Evolutionary conservation across 2,888 invertebrate genomes (phyloP), one percentile per base, ranked within the genome.

Genomic region (Gonocerus acuteangulatus): DNA sequence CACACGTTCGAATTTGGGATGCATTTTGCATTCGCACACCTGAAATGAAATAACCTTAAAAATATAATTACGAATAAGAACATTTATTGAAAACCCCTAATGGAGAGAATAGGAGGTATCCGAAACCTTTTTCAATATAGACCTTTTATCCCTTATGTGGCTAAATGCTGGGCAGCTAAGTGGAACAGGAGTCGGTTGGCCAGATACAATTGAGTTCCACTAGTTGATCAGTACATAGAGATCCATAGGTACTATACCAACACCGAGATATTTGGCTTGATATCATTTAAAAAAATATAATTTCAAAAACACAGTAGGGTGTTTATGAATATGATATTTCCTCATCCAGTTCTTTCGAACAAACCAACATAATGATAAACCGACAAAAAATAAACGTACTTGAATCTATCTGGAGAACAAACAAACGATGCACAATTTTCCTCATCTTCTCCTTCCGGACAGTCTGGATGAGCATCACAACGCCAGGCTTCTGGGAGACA

Each of bases 361-460:
- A 11, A 9, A 32, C 6, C 32, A 32, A 32, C 6, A 32, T 32
- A 32, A 32, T 6, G 11, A 32, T 32, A 32, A 32, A 32, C 11
- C 6, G 6, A 32, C 7, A 32, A 32, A 32, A 32, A 9, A 9
- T 32, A 32, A 11, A 6, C 51, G n/a, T 19, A 51, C 51, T 36
- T 51, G 36, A 51, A 51, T 2, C 34, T 32, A 36, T 16, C 32
- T 6, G 51, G 51, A 19, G 51, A 36, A n/a, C 51, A 51, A 32
- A 34, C 51, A 36, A 36, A 51, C n/a, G 32, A 18, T 13, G 9
- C 9, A n/a, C 51, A 51, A 19, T 51, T 36, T 7, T 34, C 16
- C 71, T 94, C 94, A 74, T 95, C 95, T 60, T 87, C 87, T 4
- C 86, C 86, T 72, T 86, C 84, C 0, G 81, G 78, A 71, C 94